Percentiles rank a stretch among this genome's conserved stretches.
phyloP scores from a whole-genome alignment of 2,797 vertebrate genomes.

The Phaenicophaeus curvirostris region DNA sequence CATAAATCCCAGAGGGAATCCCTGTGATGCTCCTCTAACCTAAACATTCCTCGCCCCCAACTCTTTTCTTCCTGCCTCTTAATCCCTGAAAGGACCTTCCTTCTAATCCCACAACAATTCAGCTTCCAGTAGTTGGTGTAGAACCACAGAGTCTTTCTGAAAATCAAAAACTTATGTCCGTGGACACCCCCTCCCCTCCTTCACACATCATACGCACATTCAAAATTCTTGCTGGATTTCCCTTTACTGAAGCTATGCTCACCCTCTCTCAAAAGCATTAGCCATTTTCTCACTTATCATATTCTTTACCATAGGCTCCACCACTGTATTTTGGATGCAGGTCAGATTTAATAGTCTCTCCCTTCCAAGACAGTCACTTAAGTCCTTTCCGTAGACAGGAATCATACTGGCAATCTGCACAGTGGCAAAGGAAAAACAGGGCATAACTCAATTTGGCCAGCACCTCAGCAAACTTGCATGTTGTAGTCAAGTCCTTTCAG shows the following conservation, averaged over 20 bases:
- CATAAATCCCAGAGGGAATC: not conserved
- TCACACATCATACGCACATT: not conserved
- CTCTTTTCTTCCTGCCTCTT: not conserved
- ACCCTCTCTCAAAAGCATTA: not conserved
- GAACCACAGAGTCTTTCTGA: not conserved
- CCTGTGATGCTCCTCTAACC: not conserved
- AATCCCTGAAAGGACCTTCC: not conserved
- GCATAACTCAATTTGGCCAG: not conserved
- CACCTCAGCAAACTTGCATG: not conserved
- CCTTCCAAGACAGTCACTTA: not conserved
- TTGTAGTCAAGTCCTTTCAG: not conserved
- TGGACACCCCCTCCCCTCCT: not conserved
- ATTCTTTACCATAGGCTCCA: not conserved
- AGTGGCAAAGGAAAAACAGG: not conserved
- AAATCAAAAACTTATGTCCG: not conserved
- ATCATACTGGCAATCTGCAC: rapidly evolving
- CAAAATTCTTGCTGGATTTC: not conserved
- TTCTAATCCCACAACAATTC: not conserved
- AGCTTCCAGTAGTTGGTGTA: not conserved
- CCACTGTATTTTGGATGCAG: not conserved
- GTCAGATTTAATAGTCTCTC: not conserved
- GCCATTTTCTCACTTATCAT: not conserved
- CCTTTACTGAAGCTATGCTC: not conserved
- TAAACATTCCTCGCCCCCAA: not conserved
- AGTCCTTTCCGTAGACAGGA: not conserved